Conservation (phyloP, 1,140 invertebrate species). For the Holotrichia oblita region DNA sequence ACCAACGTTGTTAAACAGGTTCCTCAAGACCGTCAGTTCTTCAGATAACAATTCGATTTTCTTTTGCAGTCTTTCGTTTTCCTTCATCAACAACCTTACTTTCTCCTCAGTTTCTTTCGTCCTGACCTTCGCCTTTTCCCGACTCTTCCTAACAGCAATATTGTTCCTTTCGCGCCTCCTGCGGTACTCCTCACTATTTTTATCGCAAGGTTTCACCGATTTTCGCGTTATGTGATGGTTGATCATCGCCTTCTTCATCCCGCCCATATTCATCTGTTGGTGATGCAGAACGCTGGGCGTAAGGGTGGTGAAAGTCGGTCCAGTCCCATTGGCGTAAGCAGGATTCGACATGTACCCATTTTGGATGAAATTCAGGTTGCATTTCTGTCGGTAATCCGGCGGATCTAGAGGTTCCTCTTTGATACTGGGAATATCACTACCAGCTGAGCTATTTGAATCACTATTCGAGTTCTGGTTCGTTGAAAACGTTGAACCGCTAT, state of each 20-base stretch:
- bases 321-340: conserved; percentile 61
- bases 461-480: conserved; percentile 56
- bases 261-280: conserved; percentile 59
- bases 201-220: conserved; percentile 82
- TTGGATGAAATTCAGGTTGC: conserved; percentile 60
- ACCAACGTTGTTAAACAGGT: conserved; percentile 79
- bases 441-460: conserved; percentile 66
- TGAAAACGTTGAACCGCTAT: conserved; percentile 80
- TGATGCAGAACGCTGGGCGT: conserved; percentile 72
- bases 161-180: conserved; percentile 93
- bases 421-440: conserved; percentile 73
- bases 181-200: conserved; percentile 93
- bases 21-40: conserved; percentile 87
- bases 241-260: conserved; percentile 62
- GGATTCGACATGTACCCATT: conserved; percentile 60
- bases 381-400: conserved; percentile 72
- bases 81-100: conserved; percentile 88
- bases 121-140: conserved; percentile 95
- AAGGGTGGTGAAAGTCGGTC: conserved; percentile 71
- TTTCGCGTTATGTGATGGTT: conserved; percentile 69
- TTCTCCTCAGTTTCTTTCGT: conserved; percentile 93
- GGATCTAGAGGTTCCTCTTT: conserved; percentile 86
- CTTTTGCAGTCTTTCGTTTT: conserved; percentile 93
- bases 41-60: conserved; percentile 92
- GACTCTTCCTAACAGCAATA: conserved; percentile 94